Evolutionary conservation across 2,888 invertebrate species (phyloP).

Genomic region (Eilema griseolum): DNA sequence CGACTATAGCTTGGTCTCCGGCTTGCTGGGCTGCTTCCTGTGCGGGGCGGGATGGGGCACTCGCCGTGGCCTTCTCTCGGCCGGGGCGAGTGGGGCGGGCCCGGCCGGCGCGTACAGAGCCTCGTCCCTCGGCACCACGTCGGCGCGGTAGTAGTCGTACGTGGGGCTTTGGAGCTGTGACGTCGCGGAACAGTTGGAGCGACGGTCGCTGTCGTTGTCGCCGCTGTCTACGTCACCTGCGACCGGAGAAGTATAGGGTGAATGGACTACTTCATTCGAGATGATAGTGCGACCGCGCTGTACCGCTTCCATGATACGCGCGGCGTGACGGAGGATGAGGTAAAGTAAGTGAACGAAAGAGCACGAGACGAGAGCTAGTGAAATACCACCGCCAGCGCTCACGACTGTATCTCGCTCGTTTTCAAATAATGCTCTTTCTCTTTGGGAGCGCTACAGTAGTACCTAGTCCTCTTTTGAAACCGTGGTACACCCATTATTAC

Average conservation of each 20-base stretch:
- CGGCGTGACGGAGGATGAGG: too few relatives aligned
- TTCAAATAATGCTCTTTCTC: too few relatives aligned
- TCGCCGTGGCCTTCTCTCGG: constrained; percentile 42
- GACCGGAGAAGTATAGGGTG: not conserved
- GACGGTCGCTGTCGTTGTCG: constrained; percentile 88
- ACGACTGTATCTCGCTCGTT: too few relatives aligned
- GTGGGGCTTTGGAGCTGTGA: constrained; percentile 68
- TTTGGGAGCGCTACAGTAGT: too few relatives aligned
- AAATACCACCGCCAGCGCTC: too few relatives aligned
- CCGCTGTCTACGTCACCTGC: constrained; percentile 94
- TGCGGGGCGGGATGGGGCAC: constrained; percentile 36
- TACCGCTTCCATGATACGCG: too few relatives aligned
- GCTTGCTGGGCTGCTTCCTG: constrained; percentile 77
- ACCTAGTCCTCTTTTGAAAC: too few relatives aligned
- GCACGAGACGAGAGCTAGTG: too few relatives aligned
- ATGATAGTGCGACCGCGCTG: too few relatives aligned
- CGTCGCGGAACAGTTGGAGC: constrained; percentile 77
- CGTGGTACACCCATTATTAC: too few relatives aligned
- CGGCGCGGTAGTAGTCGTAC: constrained; percentile 56
- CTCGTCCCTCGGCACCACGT: constrained; percentile 39
- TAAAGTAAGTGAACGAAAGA: too few relatives aligned
- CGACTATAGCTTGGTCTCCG: constrained; percentile 86
- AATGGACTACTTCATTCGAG: too few relatives aligned
- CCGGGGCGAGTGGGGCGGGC: constrained; percentile 1
- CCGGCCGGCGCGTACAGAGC: not conserved